Evolutionary conservation across 2,113 vertebrate species (phyloP).

Genomic region (Macrotis lagotis): DNA sequence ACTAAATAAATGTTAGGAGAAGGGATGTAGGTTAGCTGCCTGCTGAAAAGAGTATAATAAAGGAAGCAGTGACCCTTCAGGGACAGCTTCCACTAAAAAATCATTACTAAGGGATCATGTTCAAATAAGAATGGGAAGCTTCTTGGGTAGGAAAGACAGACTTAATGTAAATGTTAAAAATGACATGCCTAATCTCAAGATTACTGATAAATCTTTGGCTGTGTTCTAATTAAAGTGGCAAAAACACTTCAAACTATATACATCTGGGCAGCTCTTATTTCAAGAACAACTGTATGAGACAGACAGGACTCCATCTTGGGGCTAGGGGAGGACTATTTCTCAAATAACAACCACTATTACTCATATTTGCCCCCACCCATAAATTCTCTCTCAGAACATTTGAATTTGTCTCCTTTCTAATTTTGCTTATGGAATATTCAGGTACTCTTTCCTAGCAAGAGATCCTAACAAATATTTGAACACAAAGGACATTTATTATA

Average conservation of each 20-base stretch:
- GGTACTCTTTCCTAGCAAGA: background rate
- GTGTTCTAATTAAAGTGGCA: background rate
- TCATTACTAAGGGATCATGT: background rate
- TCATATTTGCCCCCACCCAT: background rate
- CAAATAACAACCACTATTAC: background rate
- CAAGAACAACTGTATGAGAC: background rate
- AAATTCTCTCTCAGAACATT: background rate
- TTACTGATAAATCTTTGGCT: background rate
- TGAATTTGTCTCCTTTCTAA: background rate
- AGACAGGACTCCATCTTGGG: background rate
- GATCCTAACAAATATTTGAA: background rate
- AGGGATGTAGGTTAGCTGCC: background rate
- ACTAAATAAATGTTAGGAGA: background rate
- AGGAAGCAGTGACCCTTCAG: slow-evolving; percentile 4
- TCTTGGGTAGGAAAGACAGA: background rate
- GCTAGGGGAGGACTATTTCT: background rate
- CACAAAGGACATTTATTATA: background rate
- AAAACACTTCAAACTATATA: background rate
- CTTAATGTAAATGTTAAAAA: background rate
- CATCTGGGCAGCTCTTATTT: background rate
- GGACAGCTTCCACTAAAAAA: slow-evolving; percentile 32
- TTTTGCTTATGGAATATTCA: background rate
- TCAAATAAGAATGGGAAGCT: background rate
- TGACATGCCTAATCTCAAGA: background rate
- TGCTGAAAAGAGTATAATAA: background rate